Conservation (phyloP, 35 echinoderm and acorn worm species). For the Acanthaster planci region DNA sequence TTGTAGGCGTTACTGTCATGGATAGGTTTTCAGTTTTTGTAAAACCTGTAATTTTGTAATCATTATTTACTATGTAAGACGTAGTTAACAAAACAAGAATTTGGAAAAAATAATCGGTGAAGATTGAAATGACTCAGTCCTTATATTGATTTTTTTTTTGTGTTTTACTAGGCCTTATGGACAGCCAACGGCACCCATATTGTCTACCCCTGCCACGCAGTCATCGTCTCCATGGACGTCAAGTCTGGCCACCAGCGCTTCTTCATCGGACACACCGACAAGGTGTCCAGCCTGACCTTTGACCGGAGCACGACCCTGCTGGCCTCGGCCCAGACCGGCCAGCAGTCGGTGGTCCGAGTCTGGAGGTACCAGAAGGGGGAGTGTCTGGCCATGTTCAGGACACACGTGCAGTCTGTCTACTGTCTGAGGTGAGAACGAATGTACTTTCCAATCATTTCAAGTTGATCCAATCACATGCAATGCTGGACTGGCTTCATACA, state of each 20-base stretch:
- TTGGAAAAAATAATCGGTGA: too few relatives aligned
- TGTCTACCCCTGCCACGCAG: constrained; percentile 93
- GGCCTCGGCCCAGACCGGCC: constrained; percentile 94
- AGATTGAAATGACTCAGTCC: too few relatives aligned
- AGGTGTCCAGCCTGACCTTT: constrained; percentile 83
- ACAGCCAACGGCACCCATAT: constrained; percentile 70
- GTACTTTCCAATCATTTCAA: background rate
- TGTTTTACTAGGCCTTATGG: constrained; percentile 61
- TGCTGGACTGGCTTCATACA: too few relatives aligned
- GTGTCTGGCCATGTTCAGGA: constrained; percentile 93
- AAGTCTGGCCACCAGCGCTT: constrained; percentile 69
- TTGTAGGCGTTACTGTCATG: too few relatives aligned
- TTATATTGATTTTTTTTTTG: too few relatives aligned
- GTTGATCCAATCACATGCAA: too few relatives aligned
- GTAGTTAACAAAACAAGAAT: too few relatives aligned
- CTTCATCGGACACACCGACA: constrained; percentile 94
- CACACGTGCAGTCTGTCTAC: constrained; percentile 89
- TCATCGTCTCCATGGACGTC: constrained; percentile 78
- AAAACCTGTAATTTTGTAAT: too few relatives aligned
- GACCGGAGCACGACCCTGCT: constrained; percentile 63
- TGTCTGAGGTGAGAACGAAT: constrained; percentile 58
- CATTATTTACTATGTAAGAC: too few relatives aligned
- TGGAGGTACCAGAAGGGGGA: constrained; percentile 93
- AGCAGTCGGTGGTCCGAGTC: constrained; percentile 84
- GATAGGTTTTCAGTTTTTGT: too few relatives aligned